Evolutionary conservation across 1,140 invertebrate genomes (phyloP).

Genomic region (Aphelenchoides avenae): DNA sequence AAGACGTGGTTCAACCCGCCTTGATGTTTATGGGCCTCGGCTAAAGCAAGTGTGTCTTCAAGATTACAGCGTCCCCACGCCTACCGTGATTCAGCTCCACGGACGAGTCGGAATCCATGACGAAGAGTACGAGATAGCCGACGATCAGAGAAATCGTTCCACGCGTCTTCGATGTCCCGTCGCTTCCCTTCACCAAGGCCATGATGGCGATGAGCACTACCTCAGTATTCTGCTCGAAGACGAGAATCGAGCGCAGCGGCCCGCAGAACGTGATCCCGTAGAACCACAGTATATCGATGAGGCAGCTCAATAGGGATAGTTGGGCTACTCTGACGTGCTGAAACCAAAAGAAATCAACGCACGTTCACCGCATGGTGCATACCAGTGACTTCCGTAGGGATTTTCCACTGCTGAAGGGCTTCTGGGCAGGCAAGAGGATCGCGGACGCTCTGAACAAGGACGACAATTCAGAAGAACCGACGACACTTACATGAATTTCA

Average conservation of each 20-base stretch:
- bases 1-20: slow-evolving; percentile 62
- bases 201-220: slow-evolving; percentile 62
- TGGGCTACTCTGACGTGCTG: slow-evolving; percentile 61
- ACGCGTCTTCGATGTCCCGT: slow-evolving; percentile 61
- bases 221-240: slow-evolving; percentile 63
- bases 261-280: slow-evolving; percentile 64
- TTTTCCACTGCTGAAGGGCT: slow-evolving; percentile 62
- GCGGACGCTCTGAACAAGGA: slow-evolving; percentile 58
- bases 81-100: slow-evolving; percentile 46
- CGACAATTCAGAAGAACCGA: slow-evolving; percentile 1
- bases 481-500: slow-evolving; percentile 61
- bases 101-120: slow-evolving; percentile 64
- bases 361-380: too few species aligned
- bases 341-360: slow-evolving; percentile 27
- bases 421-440: slow-evolving; percentile 62
- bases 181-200: slow-evolving; percentile 60
- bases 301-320: slow-evolving; percentile 61
- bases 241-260: slow-evolving; percentile 61
- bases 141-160: slow-evolving; percentile 62
- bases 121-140: slow-evolving; percentile 61
- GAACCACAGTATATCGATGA: slow-evolving; percentile 62
- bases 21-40: slow-evolving; percentile 58
- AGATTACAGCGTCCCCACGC: slow-evolving; percentile 4
- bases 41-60: slow-evolving; percentile 32
- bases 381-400: slow-evolving; percentile 61